phyloP scores from a whole-genome alignment of 2,888 invertebrate species.

The Amphipoea lucens region DNA sequence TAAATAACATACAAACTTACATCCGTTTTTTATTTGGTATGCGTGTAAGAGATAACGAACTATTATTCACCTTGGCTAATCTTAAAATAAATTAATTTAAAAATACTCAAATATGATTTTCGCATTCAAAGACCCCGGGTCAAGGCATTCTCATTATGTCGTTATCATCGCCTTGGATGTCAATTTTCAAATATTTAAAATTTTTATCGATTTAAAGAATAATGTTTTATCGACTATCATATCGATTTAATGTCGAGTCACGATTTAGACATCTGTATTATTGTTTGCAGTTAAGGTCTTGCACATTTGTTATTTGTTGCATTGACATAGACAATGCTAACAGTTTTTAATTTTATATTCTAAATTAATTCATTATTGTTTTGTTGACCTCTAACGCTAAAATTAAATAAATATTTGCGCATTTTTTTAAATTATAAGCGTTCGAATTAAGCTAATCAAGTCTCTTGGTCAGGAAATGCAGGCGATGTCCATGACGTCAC shows the following conservation, averaged over 20 bases:
- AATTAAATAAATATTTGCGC: background rate
- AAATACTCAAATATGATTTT: conserved; percentile 62
- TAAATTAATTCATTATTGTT: conserved; percentile 39
- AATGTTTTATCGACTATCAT: conserved; percentile 65
- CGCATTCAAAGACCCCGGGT: conserved; percentile 64
- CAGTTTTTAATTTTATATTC: conserved; percentile 29
- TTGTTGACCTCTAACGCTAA: conserved; percentile 20
- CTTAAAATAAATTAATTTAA: conserved; percentile 55
- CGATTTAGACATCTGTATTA: conserved; percentile 66
- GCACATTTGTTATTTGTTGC: conserved; percentile 37
- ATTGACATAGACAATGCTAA: conserved; percentile 35
- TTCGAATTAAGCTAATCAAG: background rate
- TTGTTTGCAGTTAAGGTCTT: conserved; percentile 55
- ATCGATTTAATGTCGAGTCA: conserved; percentile 67
- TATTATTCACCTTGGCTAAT: conserved; percentile 67
- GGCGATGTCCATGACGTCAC: background rate
- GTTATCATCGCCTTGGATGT: conserved; percentile 72
- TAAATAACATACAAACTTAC: background rate
- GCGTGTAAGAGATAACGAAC: conserved; percentile 27
- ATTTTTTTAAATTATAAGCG: background rate
- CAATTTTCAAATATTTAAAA: conserved; percentile 73
- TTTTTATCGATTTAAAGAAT: conserved; percentile 66
- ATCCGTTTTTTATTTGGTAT: conserved; percentile 16
- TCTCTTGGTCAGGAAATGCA: background rate
- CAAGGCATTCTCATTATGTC: conserved; percentile 70